Percentiles rank a stretch among this genome's conserved stretches.
Evolutionary conservation across 1,140 invertebrate species (phyloP).

Genomic region (Pachyrhynchus sulphureomaculatus): DNA sequence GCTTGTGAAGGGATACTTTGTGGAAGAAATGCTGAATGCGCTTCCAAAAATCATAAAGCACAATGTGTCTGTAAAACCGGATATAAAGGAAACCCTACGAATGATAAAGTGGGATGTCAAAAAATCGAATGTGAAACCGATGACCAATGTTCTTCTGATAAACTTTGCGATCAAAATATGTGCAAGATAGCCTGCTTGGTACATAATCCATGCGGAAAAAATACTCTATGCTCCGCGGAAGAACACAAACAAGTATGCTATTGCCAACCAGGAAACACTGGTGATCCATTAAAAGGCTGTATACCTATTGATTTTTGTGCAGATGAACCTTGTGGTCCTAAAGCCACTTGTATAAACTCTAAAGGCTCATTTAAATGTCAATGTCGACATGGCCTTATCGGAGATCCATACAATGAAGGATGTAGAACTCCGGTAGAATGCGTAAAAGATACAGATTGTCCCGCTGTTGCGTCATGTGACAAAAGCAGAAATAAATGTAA

Average conservation of each 20-base stretch:
- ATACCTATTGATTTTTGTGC: conserved; percentile 76
- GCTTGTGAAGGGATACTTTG: conserved; percentile 73
- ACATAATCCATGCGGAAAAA: conserved; percentile 77
- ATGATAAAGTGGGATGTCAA: conserved; percentile 70
- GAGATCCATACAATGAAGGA: conserved; percentile 79
- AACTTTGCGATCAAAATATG: conserved; percentile 75
- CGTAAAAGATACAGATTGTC: conserved; percentile 74
- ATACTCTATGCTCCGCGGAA: conserved; percentile 80
- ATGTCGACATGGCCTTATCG: conserved; percentile 75
- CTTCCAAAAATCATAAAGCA: conserved; percentile 66
- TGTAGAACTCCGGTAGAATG: conserved; percentile 79
- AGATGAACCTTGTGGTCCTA: conserved; percentile 76
- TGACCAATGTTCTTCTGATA: conserved; percentile 76
- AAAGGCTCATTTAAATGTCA: conserved; percentile 78
- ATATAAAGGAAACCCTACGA: conserved; percentile 75
- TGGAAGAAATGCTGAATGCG: conserved; percentile 78
- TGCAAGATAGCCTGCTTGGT: conserved; percentile 83
- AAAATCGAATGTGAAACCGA: conserved; percentile 73
- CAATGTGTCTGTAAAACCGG: conserved; percentile 75
- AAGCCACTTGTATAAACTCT: conserved; percentile 79
- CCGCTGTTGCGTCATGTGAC: conserved; percentile 69
- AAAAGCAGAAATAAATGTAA: conserved; percentile 45
- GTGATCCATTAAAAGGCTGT: conserved; percentile 71
- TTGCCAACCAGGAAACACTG: conserved; percentile 84
- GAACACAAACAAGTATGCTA: conserved; percentile 73